Evolutionary conservation across 2,113 vertebrate species (phyloP).

Genomic region (Natator depressus): DNA sequence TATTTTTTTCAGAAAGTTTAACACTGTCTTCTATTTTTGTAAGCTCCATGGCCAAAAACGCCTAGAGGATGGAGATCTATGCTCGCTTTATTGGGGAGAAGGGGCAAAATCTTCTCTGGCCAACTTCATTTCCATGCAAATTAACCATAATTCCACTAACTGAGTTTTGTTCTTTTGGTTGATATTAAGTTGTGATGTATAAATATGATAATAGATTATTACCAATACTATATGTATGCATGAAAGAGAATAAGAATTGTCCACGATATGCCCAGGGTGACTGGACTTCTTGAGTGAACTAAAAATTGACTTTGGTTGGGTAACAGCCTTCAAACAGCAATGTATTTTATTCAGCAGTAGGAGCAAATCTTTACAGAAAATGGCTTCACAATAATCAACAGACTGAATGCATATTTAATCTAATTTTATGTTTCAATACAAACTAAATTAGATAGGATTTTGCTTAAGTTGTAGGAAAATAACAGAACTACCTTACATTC

Average conservation of each 20-base stretch:
- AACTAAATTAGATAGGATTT: too few relatives aligned
- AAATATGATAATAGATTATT: neutral
- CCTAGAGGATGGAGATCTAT: conserved; percentile 22
- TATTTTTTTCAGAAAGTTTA: neutral
- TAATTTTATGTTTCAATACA: neutral
- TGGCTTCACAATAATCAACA: neutral
- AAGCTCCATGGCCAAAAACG: conserved; percentile 50
- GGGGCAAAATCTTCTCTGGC: conserved; percentile 48
- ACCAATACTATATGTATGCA: neutral
- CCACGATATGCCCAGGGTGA: fast-evolving
- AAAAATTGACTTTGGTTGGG: neutral
- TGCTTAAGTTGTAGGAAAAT: too few relatives aligned
- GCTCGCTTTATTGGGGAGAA: conserved; percentile 12
- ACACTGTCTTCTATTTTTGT: neutral
- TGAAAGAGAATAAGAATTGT: neutral
- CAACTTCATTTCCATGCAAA: conserved; percentile 44
- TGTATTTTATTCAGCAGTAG: neutral
- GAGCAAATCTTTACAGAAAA: neutral
- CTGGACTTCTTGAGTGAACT: too few relatives aligned
- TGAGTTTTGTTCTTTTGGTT: conserved; percentile 57
- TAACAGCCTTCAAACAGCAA: neutral
- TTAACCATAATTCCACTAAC: conserved; percentile 45
- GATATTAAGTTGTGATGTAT: neutral
- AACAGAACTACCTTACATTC: too few relatives aligned
- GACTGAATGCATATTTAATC: neutral